These are phyloP conservation scores for Yponomeuta evonymella DNA, from an alignment of 2,888 invertebrate species.

Conservation along the genomic window DNA sequence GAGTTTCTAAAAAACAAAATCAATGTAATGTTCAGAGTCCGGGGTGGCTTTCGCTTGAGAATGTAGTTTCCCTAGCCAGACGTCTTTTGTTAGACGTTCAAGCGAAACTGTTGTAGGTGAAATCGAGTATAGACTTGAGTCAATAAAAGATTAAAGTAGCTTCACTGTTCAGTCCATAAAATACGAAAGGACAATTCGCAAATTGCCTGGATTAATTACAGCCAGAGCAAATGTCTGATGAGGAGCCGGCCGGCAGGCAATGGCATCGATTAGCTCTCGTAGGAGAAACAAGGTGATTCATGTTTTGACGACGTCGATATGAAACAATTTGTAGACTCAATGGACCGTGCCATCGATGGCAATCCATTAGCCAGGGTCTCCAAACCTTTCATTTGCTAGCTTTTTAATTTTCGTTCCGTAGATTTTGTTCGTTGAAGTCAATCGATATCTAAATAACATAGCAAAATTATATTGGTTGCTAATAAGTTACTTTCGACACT, in stretches of 20 bases:
- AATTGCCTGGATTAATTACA: background rate
- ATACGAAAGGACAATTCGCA: background rate
- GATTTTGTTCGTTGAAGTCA: background rate
- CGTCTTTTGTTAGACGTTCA: background rate
- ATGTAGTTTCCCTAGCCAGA: background rate
- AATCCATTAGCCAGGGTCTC: background rate
- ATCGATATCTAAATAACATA: too few relatives aligned
- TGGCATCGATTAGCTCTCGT: constrained; percentile 12
- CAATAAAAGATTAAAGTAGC: background rate
- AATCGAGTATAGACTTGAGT: background rate
- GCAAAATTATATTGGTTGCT: too few relatives aligned
- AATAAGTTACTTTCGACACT: too few relatives aligned
- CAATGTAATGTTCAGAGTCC: background rate
- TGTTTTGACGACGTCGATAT: constrained; percentile 29
- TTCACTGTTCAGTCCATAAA: background rate
- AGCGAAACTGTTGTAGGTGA: background rate
- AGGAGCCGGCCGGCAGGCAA: background rate
- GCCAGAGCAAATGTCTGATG: background rate
- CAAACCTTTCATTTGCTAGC: background rate
- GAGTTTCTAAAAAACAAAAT: too few relatives aligned
- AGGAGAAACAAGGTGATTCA: constrained; percentile 32
- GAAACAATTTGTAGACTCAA: constrained; percentile 27
- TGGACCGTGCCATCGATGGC: constrained; percentile 20
- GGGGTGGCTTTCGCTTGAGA: background rate
- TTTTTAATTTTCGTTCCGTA: background rate